Percentiles rank a stretch among this genome's conserved stretches.
Evolutionary conservation across 1,140 invertebrate genomes (phyloP).

Genomic region (Cydia pomonella): DNA sequence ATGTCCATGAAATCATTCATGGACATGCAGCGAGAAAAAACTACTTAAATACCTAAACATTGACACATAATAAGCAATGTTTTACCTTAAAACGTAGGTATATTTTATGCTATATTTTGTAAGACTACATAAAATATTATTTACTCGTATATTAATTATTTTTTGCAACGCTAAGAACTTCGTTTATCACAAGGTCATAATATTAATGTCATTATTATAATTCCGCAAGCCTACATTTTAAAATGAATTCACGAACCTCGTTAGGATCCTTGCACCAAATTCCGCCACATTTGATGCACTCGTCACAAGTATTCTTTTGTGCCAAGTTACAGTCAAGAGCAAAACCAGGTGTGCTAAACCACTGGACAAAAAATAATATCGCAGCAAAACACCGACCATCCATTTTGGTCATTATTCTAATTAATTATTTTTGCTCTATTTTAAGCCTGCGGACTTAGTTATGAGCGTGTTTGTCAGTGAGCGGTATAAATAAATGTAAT

Average conservation of each 20-base stretch:
- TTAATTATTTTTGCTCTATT: background rate
- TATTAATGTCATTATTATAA: too few relatives aligned
- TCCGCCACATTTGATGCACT: background rate
- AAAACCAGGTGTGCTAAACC: background rate
- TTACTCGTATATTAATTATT: too few relatives aligned
- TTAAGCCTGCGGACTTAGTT: background rate
- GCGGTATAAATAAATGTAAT: background rate
- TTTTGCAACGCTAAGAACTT: too few relatives aligned
- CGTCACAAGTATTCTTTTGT: background rate
- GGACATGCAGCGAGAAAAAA: too few relatives aligned
- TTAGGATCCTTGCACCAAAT: background rate
- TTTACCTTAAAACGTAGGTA: too few relatives aligned
- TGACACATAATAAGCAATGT: too few relatives aligned
- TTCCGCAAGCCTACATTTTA: background rate
- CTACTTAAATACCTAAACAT: background rate
- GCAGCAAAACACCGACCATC: background rate
- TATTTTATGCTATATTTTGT: too few relatives aligned
- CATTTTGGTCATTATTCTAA: background rate
- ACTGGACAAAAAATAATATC: background rate
- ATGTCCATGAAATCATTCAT: too few relatives aligned
- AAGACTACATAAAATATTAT: too few relatives aligned
- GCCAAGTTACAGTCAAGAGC: background rate
- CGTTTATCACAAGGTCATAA: too few relatives aligned
- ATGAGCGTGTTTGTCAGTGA: background rate
- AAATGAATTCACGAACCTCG: background rate